A percentile compares a stretch with the other conserved stretches of the same genome.
Conservation (phyloP, 1,140 invertebrate genomes). For the Oncopeltus fasciatus region DNA sequence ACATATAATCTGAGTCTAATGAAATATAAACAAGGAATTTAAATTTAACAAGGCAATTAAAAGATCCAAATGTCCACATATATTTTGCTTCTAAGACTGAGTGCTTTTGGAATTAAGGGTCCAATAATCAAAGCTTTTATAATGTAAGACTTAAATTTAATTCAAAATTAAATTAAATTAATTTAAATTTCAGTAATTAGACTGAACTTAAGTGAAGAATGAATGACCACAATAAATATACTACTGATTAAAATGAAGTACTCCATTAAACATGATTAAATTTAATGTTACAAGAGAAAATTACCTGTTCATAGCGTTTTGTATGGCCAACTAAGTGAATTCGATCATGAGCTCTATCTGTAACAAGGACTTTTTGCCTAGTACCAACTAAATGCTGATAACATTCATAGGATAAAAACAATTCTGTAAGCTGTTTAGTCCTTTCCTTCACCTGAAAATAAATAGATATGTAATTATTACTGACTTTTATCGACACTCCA, state of each 20-base stretch:
- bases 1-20: too few species aligned
- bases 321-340: conserved; percentile 88
- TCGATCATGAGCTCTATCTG: conserved; percentile 84
- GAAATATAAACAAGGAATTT: too few species aligned
- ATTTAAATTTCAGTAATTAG: too few species aligned
- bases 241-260: not conserved
- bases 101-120: too few species aligned
- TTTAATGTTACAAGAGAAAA: not conserved
- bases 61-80: too few species aligned
- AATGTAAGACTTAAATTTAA: too few species aligned
- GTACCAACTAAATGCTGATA: conserved; percentile 65
- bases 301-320: conserved; percentile 85
- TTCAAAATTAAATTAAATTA: too few species aligned
- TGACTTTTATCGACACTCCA: too few species aligned
- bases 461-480: not conserved
- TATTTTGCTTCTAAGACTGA: too few species aligned
- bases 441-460: conserved; percentile 61
- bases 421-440: conserved; percentile 74
- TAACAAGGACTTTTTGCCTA: conserved; percentile 71
- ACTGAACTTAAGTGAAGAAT: too few species aligned
- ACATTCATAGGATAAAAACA: conserved; percentile 83
- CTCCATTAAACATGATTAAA: not conserved
- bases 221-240: not conserved
- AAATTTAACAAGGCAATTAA: too few species aligned
- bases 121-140: too few species aligned